Base-by-base conservation (phyloP, 2,888 invertebrate genomes). In the Sinotaia quadrata region DNA sequence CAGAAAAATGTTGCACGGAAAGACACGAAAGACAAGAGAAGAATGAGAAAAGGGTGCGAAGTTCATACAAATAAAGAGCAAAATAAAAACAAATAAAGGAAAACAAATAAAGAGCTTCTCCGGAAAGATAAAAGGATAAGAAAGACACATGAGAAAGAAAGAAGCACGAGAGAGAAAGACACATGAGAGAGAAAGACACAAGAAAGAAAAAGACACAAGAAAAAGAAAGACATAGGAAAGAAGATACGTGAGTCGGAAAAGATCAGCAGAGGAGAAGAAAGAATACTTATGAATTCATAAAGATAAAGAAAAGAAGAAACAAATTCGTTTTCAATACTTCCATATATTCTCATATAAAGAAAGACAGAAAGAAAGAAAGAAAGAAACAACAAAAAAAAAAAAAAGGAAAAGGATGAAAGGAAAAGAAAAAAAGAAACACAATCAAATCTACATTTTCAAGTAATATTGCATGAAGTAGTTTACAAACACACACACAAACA, bases 341-440 rank as follows among this genome's bases (percentile, higher is more conserved):
- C n/a, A n/a, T n/a, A n/a, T n/a, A n/a, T n/a, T n/a, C n/a, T n/a
- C n/a, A 15, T n/a, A 49, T n/a, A 54, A 29, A 54, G 12, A 54
- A 15, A 54, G 54, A 29, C 21, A 54, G 54, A 21, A 5, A 54
- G 54, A 54, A 29, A 54, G 54, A 54, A 5, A 54, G 54, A 54
- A 5, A 54, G 54, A 54, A 27, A 54, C 15, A 54, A 7, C 24
- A 15, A 21, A 51, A 51, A 51, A 15, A n/a, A 31, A 21, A 33
- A n/a, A 33, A 15, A 33, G 34, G 5, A 33, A 21, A 31, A 15
- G 57, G 34, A 15, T 12, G 18, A 15, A 15, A 41, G 18, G 41
- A 41, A 41, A 18, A 51, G 51, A 10, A 4, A 12, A 29, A n/a
- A 24, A 15, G 27, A 54, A 7, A 54, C 27, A 54, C 24, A 54